Percentiles rank a stretch among this genome's conserved stretches.
These are phyloP conservation scores for Istiophorus platypterus DNA, from an alignment of 2,113 vertebrate species.

Conservation along the genomic window DNA sequence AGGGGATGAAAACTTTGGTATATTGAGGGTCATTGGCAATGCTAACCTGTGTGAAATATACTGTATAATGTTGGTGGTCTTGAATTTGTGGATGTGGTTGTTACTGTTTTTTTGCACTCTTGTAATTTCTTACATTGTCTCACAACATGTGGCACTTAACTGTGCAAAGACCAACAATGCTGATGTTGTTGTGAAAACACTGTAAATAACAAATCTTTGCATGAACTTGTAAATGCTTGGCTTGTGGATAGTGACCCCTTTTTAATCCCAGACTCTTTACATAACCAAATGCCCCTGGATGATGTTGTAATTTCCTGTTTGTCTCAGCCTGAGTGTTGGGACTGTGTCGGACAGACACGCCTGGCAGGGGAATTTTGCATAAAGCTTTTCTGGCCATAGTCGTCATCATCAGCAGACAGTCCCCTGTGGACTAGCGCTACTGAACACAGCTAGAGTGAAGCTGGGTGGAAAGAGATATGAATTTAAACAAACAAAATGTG, in stretches of 20 bases:
- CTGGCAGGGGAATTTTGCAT: conserved; percentile 15
- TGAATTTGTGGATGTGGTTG: conserved; percentile 10
- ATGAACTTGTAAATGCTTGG: conserved; percentile 66
- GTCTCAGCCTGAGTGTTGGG: conserved; percentile 18
- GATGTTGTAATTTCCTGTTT: conserved; percentile 48
- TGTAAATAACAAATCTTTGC: conserved; percentile 71
- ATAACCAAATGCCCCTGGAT: conserved; percentile 53
- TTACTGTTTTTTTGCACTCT: conserved; percentile 8
- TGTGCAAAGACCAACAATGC: conserved; percentile 7
- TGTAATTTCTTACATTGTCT: conserved; percentile 21
- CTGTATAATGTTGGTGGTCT: background rate
- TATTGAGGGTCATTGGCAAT: background rate
- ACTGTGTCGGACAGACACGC: conserved; percentile 32
- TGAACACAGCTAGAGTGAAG: background rate
- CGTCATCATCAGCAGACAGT: conserved; percentile 9
- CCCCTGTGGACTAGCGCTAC: conserved; percentile 3
- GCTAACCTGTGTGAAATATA: conserved; percentile 23
- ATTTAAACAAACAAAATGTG: background rate
- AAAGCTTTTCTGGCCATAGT: conserved; percentile 27
- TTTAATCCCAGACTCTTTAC: conserved; percentile 67
- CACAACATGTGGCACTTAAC: background rate
- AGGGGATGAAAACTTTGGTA: background rate
- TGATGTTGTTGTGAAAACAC: conserved; percentile 39
- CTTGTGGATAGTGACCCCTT: conserved; percentile 48
- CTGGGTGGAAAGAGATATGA: background rate